Base-by-base conservation (phyloP, 1,140 invertebrate species). In the Calycopis cecrops region DNA sequence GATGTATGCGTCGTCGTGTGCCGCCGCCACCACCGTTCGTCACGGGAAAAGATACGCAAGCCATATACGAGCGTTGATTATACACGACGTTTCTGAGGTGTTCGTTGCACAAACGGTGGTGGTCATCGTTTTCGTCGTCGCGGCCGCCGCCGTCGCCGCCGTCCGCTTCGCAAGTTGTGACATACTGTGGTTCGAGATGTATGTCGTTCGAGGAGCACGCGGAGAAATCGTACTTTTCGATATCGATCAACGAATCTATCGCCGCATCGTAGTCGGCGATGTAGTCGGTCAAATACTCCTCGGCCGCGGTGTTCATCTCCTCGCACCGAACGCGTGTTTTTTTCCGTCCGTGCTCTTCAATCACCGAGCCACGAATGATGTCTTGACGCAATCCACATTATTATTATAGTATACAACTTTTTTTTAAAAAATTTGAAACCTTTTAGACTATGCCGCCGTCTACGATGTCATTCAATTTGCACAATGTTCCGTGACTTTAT, bases 41-140 rank as follows among this genome's bases (percentile, higher is more conserved):
- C 11, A 28, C 47, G 10, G 47, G 47, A 48, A 48, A 48, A 12
- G 18, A 48, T 17, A 48, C 47, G 18, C 47, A n/a, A n/a, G n/a
- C n/a, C n/a, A 48, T 48, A 18, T 28, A 48, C 11, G 47, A 48
- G 21, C 47, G 47, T 48, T 48, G 47, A 48, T 48, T 48, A 28
- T 48, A 28, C 21, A 28, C 47, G 18, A 28, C 16, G 21, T 28
- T 18, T 48, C 47, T 48, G 9, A 48, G 47, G 21, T 28, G 11
- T 12, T 48, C 11, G 47, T 33, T 48, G 47, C 11, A 18, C 47
- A 17, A 48, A 28, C 21, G n/a, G n/a, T n/a, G n/a, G n/a, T n/a
- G n/a, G n/a, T n/a, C n/a, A n/a, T n/a, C n/a, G n/a, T n/a, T n/a
- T n/a, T n/a, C 11, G 18, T 48, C 47, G n/a, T 12, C 47, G 18